A percentile compares a stretch with the other conserved stretches of the same genome.
These are phyloP conservation scores for Hoplias malabaricus DNA, from an alignment of 2,113 vertebrate genomes.

Conservation along the genomic window DNA sequence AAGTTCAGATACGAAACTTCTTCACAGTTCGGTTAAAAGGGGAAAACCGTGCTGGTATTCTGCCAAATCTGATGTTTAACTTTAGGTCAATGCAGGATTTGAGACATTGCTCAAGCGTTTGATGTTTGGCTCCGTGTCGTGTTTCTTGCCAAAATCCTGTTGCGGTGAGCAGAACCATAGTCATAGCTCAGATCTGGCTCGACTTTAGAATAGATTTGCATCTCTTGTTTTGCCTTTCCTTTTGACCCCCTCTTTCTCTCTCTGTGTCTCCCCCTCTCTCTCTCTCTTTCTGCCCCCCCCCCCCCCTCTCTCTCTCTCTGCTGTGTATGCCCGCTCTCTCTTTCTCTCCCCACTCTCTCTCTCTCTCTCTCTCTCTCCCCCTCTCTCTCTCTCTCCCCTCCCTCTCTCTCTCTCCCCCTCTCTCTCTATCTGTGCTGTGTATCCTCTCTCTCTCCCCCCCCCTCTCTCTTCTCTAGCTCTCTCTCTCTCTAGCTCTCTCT, in stretches of 20 bases:
- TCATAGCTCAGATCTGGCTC: constrained; percentile 20
- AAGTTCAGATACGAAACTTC: neutral
- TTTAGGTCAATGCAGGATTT: no score
- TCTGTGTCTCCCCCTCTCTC: neutral
- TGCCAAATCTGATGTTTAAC: no score
- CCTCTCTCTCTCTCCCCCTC: no score
- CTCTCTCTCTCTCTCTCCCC: no score
- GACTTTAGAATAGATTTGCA: constrained; percentile 45
- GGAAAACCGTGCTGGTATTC: no score
- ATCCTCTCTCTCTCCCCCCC: neutral
- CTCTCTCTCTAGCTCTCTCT: neutral
- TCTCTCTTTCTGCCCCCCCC: neutral
- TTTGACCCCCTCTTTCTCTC: constrained; percentile 6
- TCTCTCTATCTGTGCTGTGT: constrained; percentile 14
- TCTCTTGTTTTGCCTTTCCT: constrained; percentile 27
- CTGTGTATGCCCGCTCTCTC: no score
- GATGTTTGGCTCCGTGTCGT: constrained; percentile 23
- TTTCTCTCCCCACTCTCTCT: constrained; percentile 1
- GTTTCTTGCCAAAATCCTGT: constrained; percentile 30
- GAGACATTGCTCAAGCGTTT: constrained; percentile 36
- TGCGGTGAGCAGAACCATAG: constrained; percentile 21
- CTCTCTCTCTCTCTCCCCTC: no score
- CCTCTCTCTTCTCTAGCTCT: neutral
- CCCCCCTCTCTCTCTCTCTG: neutral
- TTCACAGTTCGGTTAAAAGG: neutral